Conservation (phyloP, 2,797 vertebrate species). For the Cossypha polioptera region DNA sequence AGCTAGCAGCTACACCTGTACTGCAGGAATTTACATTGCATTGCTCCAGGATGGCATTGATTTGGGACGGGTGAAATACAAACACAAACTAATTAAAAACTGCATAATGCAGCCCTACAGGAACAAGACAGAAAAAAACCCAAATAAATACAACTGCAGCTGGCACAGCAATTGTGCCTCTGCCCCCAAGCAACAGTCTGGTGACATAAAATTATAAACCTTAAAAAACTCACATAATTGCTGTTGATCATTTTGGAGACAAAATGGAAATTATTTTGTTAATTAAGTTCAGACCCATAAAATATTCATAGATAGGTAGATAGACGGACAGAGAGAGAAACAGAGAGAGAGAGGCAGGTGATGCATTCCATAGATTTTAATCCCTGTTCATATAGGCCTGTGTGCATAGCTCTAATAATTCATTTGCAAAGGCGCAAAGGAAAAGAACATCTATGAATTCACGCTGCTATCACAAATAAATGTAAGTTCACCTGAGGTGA, state of each 20-base stretch:
- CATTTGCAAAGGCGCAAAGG: not conserved
- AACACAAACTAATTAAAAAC: constrained; percentile 83
- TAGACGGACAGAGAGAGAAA: not conserved
- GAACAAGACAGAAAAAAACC: constrained; percentile 71
- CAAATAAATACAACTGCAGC: constrained; percentile 79
- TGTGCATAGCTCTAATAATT: not conserved
- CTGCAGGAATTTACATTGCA: constrained; percentile 79
- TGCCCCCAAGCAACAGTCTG: constrained; percentile 72
- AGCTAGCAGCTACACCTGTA: constrained; percentile 84
- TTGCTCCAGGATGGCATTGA: constrained; percentile 79
- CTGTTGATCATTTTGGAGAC: constrained; percentile 56
- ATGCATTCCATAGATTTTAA: not conserved
- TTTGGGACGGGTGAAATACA: constrained; percentile 78
- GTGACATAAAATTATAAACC: constrained; percentile 76
- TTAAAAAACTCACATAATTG: constrained; percentile 60
- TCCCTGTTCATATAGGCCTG: not conserved
- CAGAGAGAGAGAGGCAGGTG: not conserved
- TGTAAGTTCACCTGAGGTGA: not conserved
- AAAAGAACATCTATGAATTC: not conserved
- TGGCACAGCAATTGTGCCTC: constrained; percentile 70
- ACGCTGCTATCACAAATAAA: not conserved
- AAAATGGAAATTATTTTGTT: constrained; percentile 74
- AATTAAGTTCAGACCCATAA: constrained; percentile 71
- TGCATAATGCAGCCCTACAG: constrained; percentile 81
- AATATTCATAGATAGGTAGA: constrained; percentile 61